phyloP scores from a whole-genome alignment of 2,888 invertebrate species.

The Chromoteleia sp. region DNA sequence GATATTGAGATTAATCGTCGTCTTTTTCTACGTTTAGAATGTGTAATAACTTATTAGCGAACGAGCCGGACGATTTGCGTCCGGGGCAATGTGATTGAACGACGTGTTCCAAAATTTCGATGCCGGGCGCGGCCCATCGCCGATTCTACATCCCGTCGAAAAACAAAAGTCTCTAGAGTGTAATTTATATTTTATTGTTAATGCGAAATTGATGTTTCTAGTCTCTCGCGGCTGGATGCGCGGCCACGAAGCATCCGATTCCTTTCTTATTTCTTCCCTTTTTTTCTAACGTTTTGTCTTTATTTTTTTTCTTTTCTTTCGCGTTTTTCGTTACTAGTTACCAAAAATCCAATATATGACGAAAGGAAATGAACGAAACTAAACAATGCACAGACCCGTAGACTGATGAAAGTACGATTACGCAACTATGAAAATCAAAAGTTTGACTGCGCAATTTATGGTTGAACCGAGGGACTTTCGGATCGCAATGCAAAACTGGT shows the following conservation, averaged over 20 bases:
- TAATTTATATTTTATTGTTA: conserved; percentile 76
- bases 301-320: conserved; percentile 48
- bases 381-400: conserved; percentile 80
- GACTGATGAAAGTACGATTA: conserved; percentile 77
- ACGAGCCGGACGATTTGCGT: conserved; percentile 45
- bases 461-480: conserved; percentile 46
- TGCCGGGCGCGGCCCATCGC: conserved; percentile 62
- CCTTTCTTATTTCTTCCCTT: conserved; percentile 23
- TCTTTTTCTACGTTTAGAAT: conserved; percentile 66
- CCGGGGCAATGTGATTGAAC: conserved; percentile 76
- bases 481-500: conserved; percentile 36
- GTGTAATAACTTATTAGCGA: conserved; percentile 66
- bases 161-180: conserved; percentile 63
- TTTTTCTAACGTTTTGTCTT: conserved; percentile 1
- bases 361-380: conserved; percentile 51
- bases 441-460: conserved; percentile 51
- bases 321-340: conserved; percentile 72
- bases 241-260: conserved; percentile 55
- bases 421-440: conserved; percentile 77
- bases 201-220: conserved; percentile 81
- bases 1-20: conserved; percentile 63
- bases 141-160: conserved; percentile 61
- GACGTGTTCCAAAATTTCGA: conserved; percentile 76
- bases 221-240: conserved; percentile 76
- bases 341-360: conserved; percentile 65